Evolutionary conservation across 1,140 invertebrate species (phyloP).

Genomic region (Cotesia typhae): DNA sequence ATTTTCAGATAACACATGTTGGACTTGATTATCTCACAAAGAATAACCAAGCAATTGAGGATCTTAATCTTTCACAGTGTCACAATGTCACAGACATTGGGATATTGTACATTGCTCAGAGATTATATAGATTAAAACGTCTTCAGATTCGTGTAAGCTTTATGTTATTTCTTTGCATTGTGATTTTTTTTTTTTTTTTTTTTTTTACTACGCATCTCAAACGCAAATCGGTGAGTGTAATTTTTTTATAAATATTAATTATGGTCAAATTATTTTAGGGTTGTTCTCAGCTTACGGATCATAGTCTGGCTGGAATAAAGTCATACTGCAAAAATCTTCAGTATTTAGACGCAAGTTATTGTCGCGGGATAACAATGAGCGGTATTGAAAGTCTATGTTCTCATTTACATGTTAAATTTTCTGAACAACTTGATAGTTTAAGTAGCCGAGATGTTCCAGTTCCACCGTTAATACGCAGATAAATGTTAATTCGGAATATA

Average conservation of each 20-base stretch:
- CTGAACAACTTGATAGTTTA: constrained; percentile 36
- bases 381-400: constrained; percentile 44
- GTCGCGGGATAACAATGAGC: constrained; percentile 65
- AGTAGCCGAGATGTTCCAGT: constrained; percentile 28
- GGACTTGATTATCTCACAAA: constrained; percentile 71
- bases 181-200: no score
- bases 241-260: no score
- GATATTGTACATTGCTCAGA: constrained; percentile 68
- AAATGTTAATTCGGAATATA: constrained; percentile 25
- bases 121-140: constrained; percentile 69
- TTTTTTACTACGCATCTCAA: no score
- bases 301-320: constrained; percentile 69
- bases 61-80: constrained; percentile 73
- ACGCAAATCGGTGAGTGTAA: no score
- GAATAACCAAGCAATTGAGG: constrained; percentile 76
- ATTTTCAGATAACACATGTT: constrained; percentile 67
- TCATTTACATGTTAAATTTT: constrained; percentile 43
- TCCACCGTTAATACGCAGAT: constrained; percentile 41
- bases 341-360: constrained; percentile 70
- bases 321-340: constrained; percentile 68
- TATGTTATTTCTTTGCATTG: no score
- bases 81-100: constrained; percentile 74
- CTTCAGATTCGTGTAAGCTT: constrained; percentile 69
- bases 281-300: constrained; percentile 74
- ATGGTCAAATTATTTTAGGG: constrained; percentile 59